Base-by-base conservation (phyloP, 2,113 vertebrate genomes). In the Eurypyga helias region DNA sequence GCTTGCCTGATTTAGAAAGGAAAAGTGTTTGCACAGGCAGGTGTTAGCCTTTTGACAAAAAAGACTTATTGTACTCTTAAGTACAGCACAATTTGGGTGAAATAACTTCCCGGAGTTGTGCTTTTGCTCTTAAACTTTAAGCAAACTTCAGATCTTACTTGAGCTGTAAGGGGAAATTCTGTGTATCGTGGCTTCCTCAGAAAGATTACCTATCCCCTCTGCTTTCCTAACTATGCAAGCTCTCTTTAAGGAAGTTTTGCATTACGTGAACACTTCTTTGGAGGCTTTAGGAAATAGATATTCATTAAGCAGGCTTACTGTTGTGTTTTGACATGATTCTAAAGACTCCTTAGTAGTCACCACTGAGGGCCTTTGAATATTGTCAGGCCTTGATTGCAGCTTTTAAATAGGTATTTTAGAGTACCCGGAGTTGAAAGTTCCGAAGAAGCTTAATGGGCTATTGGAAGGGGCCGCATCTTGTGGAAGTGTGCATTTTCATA, bases 11-110 rank as follows among this genome's bases (percentile, higher is more conserved):
- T 92, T 84, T 93, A 89, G 90, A 90, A 77, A 73, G 67, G 43
- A 86, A 86, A 67, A 75, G 52, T 89, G 67, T 92, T 95, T 76
- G 46, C 67, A 60, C 45, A 90, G 13, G 58, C 73, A 77, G 64
- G 25, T 81, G 45, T 92, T 90, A 94, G 41, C 51, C 69, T 83
- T 96, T 88, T 90, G 88, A 81, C n/a, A 93, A 49, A 82, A 84
- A 60, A 60, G 25, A n/a, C 43, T 83, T 93, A 62, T 91, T 96
- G 31, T 75, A 34, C 60, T 87, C 9, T 49, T 49, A 78, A 93
- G 57, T 69, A 45, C 34, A 85, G 82, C n/a, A 72, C 26, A 65
- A 0, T 92, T 78, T 76, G 45, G 7, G 36, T 90, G 43, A 87
- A 92, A 72, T 91, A 15, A 19, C n/a, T 95, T 87, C 8, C 23